phyloP scores from a whole-genome alignment of 2,797 vertebrate species.

The Parambassis ranga region DNA sequence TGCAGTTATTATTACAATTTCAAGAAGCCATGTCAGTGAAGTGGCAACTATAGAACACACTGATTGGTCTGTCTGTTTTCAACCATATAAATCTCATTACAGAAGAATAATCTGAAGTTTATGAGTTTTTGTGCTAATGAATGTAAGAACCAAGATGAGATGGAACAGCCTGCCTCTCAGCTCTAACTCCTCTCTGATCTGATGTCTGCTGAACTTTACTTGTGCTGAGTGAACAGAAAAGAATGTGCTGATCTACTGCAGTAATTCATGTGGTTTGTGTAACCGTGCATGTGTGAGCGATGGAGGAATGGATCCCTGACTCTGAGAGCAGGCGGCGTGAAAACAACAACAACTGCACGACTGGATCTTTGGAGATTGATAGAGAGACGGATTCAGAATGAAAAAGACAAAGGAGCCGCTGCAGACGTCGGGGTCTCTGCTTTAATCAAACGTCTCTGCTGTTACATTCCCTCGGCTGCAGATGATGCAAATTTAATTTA shows the following conservation, averaged over 20 bases:
- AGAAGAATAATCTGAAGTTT: too few relatives aligned
- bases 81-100: too few relatives aligned
- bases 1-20: not conserved
- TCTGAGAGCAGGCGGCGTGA: not conserved
- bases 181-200: not conserved
- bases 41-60: not conserved
- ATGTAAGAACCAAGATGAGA: not conserved
- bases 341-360: slow-evolving; percentile 20
- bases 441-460: slow-evolving; percentile 7
- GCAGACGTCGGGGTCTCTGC: not conserved
- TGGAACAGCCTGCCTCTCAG: not conserved
- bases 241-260: not conserved
- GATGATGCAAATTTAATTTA: slow-evolving; percentile 41
- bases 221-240: slow-evolving; percentile 34
- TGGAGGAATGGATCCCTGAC: not conserved
- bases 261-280: not conserved
- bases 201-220: slow-evolving; percentile 2
- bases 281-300: slow-evolving; percentile 4
- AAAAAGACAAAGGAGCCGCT: not conserved
- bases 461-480: not conserved
- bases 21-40: not conserved
- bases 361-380: not conserved
- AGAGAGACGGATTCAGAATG: not conserved
- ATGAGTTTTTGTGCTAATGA: not conserved
- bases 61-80: not conserved